These are phyloP conservation scores for Hemicordylus capensis DNA, from an alignment of 2,113 vertebrate species.

Conservation along the genomic window DNA sequence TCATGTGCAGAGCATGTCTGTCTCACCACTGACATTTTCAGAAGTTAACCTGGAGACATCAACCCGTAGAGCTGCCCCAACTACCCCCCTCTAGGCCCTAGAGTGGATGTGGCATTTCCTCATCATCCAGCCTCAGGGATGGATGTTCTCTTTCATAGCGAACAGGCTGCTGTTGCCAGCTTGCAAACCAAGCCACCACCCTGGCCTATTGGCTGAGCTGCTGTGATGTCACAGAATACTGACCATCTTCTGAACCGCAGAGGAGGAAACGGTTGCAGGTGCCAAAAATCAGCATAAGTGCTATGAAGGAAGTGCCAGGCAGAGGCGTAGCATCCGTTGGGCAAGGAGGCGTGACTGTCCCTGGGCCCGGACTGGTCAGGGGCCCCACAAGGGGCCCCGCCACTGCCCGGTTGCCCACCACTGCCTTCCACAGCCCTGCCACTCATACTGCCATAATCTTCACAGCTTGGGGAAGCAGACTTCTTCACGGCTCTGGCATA, in stretches of 20 bases:
- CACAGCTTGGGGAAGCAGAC: too few relatives aligned
- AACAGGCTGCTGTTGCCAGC: not conserved
- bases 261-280: not conserved
- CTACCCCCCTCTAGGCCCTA: not conserved
- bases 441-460: too few relatives aligned
- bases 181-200: too few relatives aligned
- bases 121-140: not conserved
- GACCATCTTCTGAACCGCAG: too few relatives aligned
- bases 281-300: not conserved
- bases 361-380: too few relatives aligned
- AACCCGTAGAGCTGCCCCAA: not conserved
- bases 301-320: not conserved
- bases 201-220: not conserved
- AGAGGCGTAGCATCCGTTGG: too few relatives aligned
- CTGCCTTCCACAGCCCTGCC: too few relatives aligned
- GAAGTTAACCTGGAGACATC: not conserved
- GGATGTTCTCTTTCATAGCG: not conserved
- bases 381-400: too few relatives aligned
- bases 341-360: too few relatives aligned
- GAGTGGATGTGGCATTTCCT: not conserved
- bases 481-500: too few relatives aligned
- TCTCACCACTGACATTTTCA: not conserved
- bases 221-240: not conserved
- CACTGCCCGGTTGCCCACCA: too few relatives aligned
- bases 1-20: too few relatives aligned